Evolutionary conservation across 2,797 vertebrate species (phyloP), one percentile per base, ranked within the genome.

Genomic region (Chelmon rostratus): DNA sequence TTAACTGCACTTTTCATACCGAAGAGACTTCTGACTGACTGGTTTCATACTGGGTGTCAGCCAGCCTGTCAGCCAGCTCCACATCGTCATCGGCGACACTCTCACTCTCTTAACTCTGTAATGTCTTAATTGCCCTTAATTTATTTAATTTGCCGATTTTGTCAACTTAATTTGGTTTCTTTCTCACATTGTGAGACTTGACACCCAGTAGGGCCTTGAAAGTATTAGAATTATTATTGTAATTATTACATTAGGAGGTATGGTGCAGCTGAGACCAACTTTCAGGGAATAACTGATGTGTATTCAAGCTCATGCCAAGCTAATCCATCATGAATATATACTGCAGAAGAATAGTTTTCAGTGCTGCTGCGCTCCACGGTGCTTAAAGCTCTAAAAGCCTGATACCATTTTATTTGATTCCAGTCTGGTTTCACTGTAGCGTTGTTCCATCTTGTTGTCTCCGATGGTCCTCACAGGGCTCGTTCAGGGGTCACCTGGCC

Each of bases 401-500:
- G 35, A 31, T 31, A 28, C n/a, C n/a, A n/a, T n/a, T 23, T 13
- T 4, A 37, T 42, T 53, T 52, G 40, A 33, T 37, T 25, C 25
- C 15, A 40, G 3, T n/a, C n/a, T 25, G 5, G 13, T 63, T 23
- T 38, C 7, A 33, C 40, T 16, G 23, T 33, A 13, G 19, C 23
- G 2, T 68, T 2, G 1, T 15, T 37, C 18, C n/a, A n/a, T n/a
- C n/a, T n/a, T n/a, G 40, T 42, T 42, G 33, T 12, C 9, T 61
- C 2, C 79, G 50, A 6, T 73, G 25, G 50, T 57, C 37, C 56
- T 49, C 46, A 21, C 89, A 96, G 95, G 95, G 95, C 68, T 96
- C 96, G 18, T 96, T 96, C 90, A 86, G 95, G 68, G 95, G 95
- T 93, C 95, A 96, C 80, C 89, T 89, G 77, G 88, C 95, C 35